Conservation (phyloP, 2,113 vertebrate genomes). For the Cyanoramphus novaezelandiae region DNA sequence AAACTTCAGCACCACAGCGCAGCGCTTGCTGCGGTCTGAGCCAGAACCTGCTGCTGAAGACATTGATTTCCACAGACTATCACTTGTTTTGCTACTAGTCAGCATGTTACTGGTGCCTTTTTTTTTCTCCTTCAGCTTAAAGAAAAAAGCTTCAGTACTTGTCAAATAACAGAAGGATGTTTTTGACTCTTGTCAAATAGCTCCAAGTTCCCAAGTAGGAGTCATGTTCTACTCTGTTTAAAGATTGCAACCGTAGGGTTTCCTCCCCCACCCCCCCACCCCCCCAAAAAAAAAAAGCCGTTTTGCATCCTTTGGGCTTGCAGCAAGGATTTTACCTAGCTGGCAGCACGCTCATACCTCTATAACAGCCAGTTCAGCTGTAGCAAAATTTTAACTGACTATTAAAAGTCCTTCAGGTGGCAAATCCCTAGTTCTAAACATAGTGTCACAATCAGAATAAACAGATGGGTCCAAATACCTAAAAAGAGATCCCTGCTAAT, state of each 20-base stretch:
- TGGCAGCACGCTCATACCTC: background rate
- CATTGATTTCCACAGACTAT: background rate
- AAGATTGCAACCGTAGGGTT: background rate
- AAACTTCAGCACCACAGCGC: slow-evolving; percentile 20
- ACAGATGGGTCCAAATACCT: background rate
- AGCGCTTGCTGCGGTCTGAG: background rate
- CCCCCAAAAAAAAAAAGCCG: background rate
- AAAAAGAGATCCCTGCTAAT: background rate
- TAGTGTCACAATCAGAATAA: background rate
- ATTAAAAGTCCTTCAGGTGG: background rate
- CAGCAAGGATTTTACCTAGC: background rate
- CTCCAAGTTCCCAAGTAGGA: background rate
- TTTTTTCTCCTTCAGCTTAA: background rate
- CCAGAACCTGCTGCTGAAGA: background rate
- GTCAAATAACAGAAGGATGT: background rate
- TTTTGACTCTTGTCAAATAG: background rate
- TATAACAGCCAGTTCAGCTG: background rate
- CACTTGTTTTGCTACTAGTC: background rate
- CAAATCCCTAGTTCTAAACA: background rate
- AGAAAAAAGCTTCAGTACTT: background rate
- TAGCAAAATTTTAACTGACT: background rate
- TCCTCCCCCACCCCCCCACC: background rate
- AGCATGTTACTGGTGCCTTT: background rate
- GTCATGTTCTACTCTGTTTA: background rate
- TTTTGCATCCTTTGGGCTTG: background rate